These are phyloP conservation scores for Brachionus manjavacas DNA, from an alignment of 1,140 invertebrate species.

Conservation along the genomic window DNA sequence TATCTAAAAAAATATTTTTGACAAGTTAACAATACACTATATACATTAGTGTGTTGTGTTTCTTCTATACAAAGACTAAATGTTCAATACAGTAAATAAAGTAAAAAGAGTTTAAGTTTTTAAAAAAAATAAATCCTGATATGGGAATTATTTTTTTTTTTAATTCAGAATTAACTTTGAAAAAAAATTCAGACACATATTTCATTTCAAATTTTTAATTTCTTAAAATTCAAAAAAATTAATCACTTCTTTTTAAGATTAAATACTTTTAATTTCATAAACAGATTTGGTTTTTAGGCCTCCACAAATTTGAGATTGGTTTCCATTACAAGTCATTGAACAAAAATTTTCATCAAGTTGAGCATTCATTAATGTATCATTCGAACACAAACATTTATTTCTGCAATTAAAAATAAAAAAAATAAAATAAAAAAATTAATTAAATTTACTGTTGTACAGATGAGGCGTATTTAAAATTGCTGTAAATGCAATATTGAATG, in stretches of 20 bases:
- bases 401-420: neutral
- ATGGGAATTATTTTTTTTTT: too few species aligned
- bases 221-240: too few species aligned
- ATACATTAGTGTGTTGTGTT: too few species aligned
- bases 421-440: neutral
- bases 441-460: neutral
- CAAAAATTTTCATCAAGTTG: neutral
- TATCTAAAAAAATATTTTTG: too few species aligned
- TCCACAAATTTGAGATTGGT: slow-evolving; percentile 6
- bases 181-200: too few species aligned
- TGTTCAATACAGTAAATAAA: too few species aligned
- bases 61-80: too few species aligned
- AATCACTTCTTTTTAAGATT: too few species aligned
- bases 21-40: too few species aligned
- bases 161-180: neutral
- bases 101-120: too few species aligned
- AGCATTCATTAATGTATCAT: neutral
- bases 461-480: neutral
- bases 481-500: neutral
- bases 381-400: neutral
- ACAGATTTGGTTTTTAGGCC: neutral
- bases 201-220: too few species aligned
- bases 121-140: too few species aligned
- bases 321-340: neutral
- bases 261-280: neutral